phyloP scores from a whole-genome alignment of 1,140 invertebrate species.

The Pomacea maculata region DNA sequence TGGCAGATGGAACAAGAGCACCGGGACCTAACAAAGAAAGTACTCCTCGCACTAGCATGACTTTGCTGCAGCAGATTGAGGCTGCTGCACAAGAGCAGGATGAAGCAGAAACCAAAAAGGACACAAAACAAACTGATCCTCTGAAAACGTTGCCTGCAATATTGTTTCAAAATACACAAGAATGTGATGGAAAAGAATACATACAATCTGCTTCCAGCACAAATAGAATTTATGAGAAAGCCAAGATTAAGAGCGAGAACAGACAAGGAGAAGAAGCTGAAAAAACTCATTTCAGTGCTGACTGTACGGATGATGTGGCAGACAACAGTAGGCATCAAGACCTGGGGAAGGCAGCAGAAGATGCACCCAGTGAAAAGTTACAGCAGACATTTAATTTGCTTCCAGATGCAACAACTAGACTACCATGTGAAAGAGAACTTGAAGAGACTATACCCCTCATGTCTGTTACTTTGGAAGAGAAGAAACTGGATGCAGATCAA shows the following conservation, averaged over 20 bases:
- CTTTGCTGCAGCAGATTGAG: slow-evolving; percentile 17
- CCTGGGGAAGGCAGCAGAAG: not conserved
- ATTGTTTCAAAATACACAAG: not conserved
- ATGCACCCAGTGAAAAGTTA: not conserved
- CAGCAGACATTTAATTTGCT: not conserved
- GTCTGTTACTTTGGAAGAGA: not conserved
- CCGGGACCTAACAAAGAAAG: not conserved
- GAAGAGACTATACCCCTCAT: not conserved
- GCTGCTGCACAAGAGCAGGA: not conserved
- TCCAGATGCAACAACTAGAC: too few relatives aligned
- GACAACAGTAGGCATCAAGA: not conserved
- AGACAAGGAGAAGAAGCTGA: not conserved
- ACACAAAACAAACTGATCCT: not conserved
- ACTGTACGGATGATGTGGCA: not conserved
- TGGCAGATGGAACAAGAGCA: not conserved
- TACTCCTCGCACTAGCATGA: slow-evolving; percentile 7
- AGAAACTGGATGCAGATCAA: not conserved
- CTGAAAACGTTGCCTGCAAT: not conserved
- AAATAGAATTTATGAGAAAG: not conserved
- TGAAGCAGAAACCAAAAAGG: not conserved
- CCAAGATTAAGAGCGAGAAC: not conserved
- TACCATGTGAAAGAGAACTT: not conserved
- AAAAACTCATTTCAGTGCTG: not conserved
- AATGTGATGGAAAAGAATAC: not conserved
- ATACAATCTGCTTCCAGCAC: not conserved